Evolutionary conservation across 2,888 invertebrate genomes (phyloP).

Genomic region (Cecidostiba fungosa): DNA sequence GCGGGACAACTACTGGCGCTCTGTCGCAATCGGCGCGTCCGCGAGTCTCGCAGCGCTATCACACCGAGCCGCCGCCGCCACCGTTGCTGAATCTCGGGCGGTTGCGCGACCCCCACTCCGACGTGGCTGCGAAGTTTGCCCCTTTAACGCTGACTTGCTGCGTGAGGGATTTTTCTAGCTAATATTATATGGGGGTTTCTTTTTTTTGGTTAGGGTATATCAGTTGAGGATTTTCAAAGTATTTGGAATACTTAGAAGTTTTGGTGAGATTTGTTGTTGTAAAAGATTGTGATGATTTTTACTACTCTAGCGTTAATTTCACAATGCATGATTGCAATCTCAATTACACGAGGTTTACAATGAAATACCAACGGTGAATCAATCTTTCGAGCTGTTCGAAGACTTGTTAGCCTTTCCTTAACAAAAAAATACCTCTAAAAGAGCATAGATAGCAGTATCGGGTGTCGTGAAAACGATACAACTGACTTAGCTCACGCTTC

Average conservation of each 20-base stretch:
- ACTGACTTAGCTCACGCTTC: slow-evolving; percentile 8
- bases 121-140: not conserved
- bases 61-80: slow-evolving; percentile 15
- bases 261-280: no score
- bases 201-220: no score
- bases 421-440: not conserved
- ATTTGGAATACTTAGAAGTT: no score
- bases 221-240: no score
- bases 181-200: no score
- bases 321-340: no score
- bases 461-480: slow-evolving; percentile 54
- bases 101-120: slow-evolving; percentile 6
- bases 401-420: not conserved
- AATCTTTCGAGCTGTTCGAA: not conserved
- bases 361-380: not conserved
- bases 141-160: not conserved
- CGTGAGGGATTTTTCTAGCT: no score
- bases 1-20: slow-evolving; percentile 47
- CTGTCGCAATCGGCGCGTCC: slow-evolving; percentile 54
- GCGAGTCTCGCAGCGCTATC: slow-evolving; percentile 30
- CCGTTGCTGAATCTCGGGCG: slow-evolving; percentile 14
- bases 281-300: no score
- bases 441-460: slow-evolving; percentile 41
- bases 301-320: no score
- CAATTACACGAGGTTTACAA: not conserved